These are phyloP conservation scores for western clawed frog (Xenopus tropicalis) DNA, from an alignment of 2,113 vertebrate species.

Conservation along the genomic window DNA sequence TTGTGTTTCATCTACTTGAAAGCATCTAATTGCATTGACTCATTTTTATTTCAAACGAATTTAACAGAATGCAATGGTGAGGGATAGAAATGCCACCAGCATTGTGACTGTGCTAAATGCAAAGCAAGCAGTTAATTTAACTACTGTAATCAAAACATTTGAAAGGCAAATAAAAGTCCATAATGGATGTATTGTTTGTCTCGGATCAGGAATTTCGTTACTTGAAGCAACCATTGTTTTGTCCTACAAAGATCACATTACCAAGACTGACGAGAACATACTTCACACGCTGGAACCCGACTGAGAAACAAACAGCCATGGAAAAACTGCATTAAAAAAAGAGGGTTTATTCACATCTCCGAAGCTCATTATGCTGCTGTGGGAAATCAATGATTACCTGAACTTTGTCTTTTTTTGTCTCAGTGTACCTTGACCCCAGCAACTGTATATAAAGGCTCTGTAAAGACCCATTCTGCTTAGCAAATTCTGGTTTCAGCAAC, in stretches of 20 bases:
- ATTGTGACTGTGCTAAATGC: background rate
- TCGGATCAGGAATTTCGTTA: conserved; percentile 11
- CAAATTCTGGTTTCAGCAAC: background rate
- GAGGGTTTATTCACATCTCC: background rate
- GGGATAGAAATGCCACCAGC: no score
- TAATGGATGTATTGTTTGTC: conserved; percentile 18
- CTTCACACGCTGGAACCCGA: no score
- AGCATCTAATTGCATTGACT: no score
- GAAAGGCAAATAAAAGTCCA: conserved; percentile 6
- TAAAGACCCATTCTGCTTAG: background rate
- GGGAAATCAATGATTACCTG: conserved; percentile 37
- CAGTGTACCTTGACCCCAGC: conserved; percentile 35
- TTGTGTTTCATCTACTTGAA: no score
- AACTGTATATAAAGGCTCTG: conserved; percentile 7
- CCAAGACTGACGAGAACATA: conserved; percentile 17
- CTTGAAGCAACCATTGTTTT: conserved; percentile 27
- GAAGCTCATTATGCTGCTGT: conserved; percentile 8
- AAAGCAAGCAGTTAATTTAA: conserved; percentile 8
- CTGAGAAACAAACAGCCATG: no score
- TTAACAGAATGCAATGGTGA: no score
- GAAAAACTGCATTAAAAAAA: no score
- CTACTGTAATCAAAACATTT: conserved; percentile 18
- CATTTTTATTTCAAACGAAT: no score
- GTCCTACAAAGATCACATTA: conserved; percentile 1
- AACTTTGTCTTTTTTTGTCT: conserved; percentile 34